Conservation (phyloP, 2,888 invertebrate genomes). For the Bombylius discolor region DNA sequence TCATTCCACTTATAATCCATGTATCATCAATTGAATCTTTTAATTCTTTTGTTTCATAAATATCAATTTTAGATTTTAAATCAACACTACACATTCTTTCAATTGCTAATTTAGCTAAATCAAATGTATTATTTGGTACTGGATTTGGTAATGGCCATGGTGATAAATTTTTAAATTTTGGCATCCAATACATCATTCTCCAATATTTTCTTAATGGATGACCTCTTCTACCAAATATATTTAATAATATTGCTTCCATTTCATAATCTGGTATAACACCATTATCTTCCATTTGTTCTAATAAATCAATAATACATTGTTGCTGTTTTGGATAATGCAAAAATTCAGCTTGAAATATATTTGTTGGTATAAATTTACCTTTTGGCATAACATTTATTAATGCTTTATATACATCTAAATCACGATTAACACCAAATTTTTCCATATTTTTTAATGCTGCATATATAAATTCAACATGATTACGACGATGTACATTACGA, state of each 20-base stretch:
- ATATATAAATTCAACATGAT: constrained; percentile 90
- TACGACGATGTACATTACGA: constrained; percentile 55
- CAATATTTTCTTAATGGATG: constrained; percentile 60
- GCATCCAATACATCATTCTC: constrained; percentile 84
- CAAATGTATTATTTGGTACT: constrained; percentile 61
- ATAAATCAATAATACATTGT: constrained; percentile 75
- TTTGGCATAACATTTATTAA: constrained; percentile 78
- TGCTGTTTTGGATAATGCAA: constrained; percentile 95
- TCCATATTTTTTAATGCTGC: constrained; percentile 79
- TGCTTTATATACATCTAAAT: constrained; percentile 73
- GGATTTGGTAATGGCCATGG: constrained; percentile 74
- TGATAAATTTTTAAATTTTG: constrained; percentile 81
- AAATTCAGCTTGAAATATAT: constrained; percentile 75
- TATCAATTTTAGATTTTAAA: constrained; percentile 48
- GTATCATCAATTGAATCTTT: constrained; percentile 71
- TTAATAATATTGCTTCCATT: constrained; percentile 66
- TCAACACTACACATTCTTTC: constrained; percentile 75
- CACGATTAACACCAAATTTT: constrained; percentile 77
- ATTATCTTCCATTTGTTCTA: constrained; percentile 91
- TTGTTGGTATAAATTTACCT: constrained; percentile 72
- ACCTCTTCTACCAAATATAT: constrained; percentile 70
- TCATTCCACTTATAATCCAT: constrained; percentile 84
- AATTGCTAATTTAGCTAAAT: constrained; percentile 71
- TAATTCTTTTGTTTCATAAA: constrained; percentile 55
- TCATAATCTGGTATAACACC: constrained; percentile 88